These are phyloP conservation scores for Papio anubis DNA, from an alignment of 2,113 vertebrate species.

Conservation along the genomic window DNA sequence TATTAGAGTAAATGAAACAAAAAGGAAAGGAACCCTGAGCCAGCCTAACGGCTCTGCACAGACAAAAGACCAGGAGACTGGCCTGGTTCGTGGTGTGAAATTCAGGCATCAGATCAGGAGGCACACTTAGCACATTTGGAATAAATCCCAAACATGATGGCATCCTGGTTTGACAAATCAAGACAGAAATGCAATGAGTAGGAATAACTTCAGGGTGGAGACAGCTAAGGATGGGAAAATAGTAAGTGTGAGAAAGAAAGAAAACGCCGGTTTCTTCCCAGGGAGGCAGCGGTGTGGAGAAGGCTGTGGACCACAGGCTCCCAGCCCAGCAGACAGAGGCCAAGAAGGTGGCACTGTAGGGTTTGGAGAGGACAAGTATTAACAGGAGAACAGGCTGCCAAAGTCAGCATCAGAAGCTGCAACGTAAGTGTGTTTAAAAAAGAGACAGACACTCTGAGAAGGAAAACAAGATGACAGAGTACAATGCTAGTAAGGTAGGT, in stretches of 20 bases:
- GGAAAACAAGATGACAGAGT: slow-evolving; percentile 16
- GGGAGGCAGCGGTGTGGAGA: not conserved
- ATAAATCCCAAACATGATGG: not conserved
- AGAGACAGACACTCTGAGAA: not conserved
- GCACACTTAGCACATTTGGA: slow-evolving; percentile 14
- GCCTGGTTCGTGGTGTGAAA: not conserved
- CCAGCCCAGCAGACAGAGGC: not conserved
- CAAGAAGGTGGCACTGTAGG: not conserved
- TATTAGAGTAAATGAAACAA: slow-evolving; percentile 14
- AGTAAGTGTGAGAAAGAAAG: not conserved
- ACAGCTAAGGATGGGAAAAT: not conserved
- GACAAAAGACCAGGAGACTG: slow-evolving; percentile 23
- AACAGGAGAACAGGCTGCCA: not conserved
- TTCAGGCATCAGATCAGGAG: not conserved
- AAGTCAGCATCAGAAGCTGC: not conserved
- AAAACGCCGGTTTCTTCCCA: not conserved
- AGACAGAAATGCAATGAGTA: not conserved
- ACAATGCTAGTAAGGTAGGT: not conserved
- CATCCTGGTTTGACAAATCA: not conserved
- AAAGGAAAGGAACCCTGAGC: not conserved
- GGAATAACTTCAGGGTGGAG: not conserved
- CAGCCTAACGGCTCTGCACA: not conserved
- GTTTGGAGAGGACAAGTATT: not conserved
- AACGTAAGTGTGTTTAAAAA: not conserved
- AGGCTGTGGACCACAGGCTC: not conserved